Percentiles rank a stretch among this genome's conserved stretches.
phyloP scores from a whole-genome alignment of 2,888 invertebrate genomes.

The Lucinisca nassula region DNA sequence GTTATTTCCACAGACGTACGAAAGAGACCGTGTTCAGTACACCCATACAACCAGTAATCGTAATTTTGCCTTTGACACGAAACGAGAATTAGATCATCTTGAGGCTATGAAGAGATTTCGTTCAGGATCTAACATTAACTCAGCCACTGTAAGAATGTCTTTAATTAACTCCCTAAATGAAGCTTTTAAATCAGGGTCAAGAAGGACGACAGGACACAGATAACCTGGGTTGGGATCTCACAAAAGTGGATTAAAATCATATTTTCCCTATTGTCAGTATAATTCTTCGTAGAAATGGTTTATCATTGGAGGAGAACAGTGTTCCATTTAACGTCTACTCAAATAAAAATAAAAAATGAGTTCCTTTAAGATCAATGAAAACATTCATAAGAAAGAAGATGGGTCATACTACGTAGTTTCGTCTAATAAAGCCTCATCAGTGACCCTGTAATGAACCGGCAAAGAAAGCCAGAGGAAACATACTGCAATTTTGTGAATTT shows the following conservation, averaged over 20 bases:
- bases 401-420: no score
- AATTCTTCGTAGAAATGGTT: neutral
- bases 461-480: no score
- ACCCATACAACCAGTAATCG: conserved; percentile 42
- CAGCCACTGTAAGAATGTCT: conserved; percentile 33
- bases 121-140: conserved; percentile 28
- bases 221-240: conserved; percentile 5
- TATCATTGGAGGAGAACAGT: neutral
- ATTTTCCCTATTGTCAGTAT: neutral
- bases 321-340: neutral
- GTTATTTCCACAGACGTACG: conserved; percentile 49
- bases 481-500: no score
- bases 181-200: neutral
- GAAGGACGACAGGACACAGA: neutral
- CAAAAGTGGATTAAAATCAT: neutral
- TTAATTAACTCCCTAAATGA: conserved; percentile 35
- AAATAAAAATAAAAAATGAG: no score
- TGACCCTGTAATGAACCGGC: no score
- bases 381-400: no score
- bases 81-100: conserved; percentile 56
- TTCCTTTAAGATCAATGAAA: no score
- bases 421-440: no score
- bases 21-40: conserved; percentile 54
- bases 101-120: conserved; percentile 46
- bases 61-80: conserved; percentile 60